These are phyloP conservation scores for Caprella mutica DNA, from an alignment of 2,888 invertebrate genomes.

Conservation along the genomic window DNA sequence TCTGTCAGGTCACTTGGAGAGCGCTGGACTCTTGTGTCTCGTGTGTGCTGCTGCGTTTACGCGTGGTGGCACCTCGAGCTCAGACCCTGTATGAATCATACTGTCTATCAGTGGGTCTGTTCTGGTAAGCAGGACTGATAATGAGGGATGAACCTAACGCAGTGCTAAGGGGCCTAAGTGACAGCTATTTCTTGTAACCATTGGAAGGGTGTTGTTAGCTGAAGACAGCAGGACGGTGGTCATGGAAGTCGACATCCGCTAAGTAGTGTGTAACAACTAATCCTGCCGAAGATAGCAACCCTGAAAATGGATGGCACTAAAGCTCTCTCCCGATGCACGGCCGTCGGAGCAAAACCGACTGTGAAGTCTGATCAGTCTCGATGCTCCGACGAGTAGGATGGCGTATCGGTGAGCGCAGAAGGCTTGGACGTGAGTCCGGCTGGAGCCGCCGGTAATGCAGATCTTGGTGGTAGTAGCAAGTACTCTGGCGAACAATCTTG, in stretches of 20 bases:
- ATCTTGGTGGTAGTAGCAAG: slow-evolving; percentile 63
- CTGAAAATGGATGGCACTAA: slow-evolving; percentile 8
- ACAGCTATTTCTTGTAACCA: slow-evolving; percentile 52
- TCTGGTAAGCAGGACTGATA: slow-evolving; percentile 70
- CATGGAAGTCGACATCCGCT: slow-evolving; percentile 63
- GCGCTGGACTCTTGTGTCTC: too few species aligned
- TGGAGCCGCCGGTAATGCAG: slow-evolving; percentile 45
- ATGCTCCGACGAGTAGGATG: slow-evolving; percentile 53
- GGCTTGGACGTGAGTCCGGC: slow-evolving; percentile 49
- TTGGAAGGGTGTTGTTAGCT: slow-evolving; percentile 37
- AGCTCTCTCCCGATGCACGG: slow-evolving; percentile 47
- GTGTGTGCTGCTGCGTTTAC: too few species aligned
- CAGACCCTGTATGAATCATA: too few species aligned
- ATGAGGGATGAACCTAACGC: slow-evolving; percentile 65
- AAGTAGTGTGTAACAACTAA: slow-evolving; percentile 53
- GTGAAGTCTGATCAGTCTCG: slow-evolving; percentile 36
- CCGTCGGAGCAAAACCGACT: slow-evolving; percentile 35
- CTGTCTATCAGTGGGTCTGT: slow-evolving; percentile 61
- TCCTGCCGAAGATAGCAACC: slow-evolving; percentile 43
- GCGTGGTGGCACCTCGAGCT: too few species aligned
- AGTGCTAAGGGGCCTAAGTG: slow-evolving; percentile 55
- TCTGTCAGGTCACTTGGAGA: too few species aligned
- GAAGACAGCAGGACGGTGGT: slow-evolving; percentile 42
- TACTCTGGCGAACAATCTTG: slow-evolving; percentile 51
- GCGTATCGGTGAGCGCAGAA: slow-evolving; percentile 49